Evolutionary conservation across 2,797 vertebrate species (phyloP).

Genomic region (Graptemys geographica): DNA sequence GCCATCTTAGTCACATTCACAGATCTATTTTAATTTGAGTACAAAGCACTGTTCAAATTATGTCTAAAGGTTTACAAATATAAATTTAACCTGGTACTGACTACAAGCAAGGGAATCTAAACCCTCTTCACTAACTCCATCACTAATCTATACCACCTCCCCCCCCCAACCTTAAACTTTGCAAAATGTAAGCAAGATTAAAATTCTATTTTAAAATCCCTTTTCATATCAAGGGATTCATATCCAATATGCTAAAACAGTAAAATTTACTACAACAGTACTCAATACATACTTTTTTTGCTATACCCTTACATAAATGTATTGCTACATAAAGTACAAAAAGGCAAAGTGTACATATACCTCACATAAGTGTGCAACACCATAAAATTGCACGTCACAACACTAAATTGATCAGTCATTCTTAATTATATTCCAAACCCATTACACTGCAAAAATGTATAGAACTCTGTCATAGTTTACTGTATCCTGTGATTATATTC

Average conservation of each 20-base stretch:
- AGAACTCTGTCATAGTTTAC: not conserved
- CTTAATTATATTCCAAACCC: not conserved
- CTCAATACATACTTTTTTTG: not conserved
- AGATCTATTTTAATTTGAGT: not conserved
- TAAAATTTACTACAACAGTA: not conserved
- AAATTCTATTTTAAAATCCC: not conserved
- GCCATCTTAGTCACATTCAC: not conserved
- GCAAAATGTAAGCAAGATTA: not conserved
- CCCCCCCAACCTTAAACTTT: not conserved
- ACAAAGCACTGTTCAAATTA: not conserved
- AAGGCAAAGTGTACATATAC: not conserved
- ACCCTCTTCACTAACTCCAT: not conserved
- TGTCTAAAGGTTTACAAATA: not conserved
- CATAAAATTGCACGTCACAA: not conserved
- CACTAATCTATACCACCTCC: not conserved
- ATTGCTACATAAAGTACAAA: not conserved
- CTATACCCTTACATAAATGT: accelerated
- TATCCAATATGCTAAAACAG: not conserved
- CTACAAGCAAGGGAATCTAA: accelerated
- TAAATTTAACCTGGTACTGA: not conserved
- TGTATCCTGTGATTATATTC: not conserved
- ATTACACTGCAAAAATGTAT: not conserved
- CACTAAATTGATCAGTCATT: not conserved
- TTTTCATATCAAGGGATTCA: not conserved
- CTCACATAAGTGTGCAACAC: not conserved